A percentile compares a stretch with the other conserved stretches of the same genome.
Evolutionary conservation across 1,140 invertebrate genomes (phyloP).

Genomic region (Cheumatopsyche charites): DNA sequence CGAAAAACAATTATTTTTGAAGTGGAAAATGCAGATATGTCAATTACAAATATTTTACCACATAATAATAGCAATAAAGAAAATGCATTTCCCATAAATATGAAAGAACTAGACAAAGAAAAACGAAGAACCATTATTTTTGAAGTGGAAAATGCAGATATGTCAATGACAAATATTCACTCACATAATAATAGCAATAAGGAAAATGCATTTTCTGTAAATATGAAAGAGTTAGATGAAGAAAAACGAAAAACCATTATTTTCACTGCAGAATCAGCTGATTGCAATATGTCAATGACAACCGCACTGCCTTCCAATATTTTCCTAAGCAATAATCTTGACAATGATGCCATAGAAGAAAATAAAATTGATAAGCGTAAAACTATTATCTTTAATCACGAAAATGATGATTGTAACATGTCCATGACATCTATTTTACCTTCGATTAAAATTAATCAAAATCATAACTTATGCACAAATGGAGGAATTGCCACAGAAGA

Average conservation of each 20-base stretch:
- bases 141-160: constrained; percentile 24
- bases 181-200: not conserved
- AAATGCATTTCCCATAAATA: not conserved
- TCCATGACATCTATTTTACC: constrained; percentile 20
- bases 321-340: not conserved
- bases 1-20: constrained; percentile 34
- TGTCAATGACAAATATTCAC: constrained; percentile 25
- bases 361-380: constrained; percentile 17
- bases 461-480: no score
- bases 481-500: not conserved
- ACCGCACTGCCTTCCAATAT: not conserved
- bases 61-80: no score
- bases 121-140: constrained; percentile 36
- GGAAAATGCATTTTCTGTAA: not conserved
- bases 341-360: not conserved
- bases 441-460: not conserved
- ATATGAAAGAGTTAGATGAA: not conserved
- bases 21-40: constrained; percentile 17
- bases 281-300: constrained; percentile 35
- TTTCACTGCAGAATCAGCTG: constrained; percentile 6
- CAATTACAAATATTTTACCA: constrained; percentile 25
- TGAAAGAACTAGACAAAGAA: not conserved
- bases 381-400: constrained; percentile 33
- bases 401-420: constrained; percentile 33
- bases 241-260: constrained; percentile 34